A percentile compares a stretch with the other conserved stretches of the same genome.
Evolutionary conservation across 2,797 vertebrate species (phyloP).

Genomic region (Halcyon smyrnensis): DNA sequence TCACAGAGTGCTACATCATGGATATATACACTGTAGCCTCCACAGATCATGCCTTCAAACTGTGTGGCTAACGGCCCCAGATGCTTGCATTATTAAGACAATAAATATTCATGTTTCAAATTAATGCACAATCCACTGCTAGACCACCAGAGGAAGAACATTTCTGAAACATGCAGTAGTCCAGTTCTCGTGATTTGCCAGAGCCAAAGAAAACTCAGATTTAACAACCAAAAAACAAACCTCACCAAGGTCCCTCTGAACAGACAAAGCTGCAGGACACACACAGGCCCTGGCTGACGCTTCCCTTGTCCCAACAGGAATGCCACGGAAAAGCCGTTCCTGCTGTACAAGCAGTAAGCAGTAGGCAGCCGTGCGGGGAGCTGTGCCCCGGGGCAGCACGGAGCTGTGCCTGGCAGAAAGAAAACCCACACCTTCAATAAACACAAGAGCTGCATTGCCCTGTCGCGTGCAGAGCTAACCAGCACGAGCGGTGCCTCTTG

Average conservation of each 20-base stretch:
- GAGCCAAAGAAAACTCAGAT: constrained; percentile 50
- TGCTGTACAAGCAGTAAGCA: fast-evolving
- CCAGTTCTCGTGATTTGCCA: background rate
- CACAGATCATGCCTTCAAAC: constrained; percentile 63
- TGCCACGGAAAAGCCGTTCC: background rate
- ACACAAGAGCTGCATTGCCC: background rate
- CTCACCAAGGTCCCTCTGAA: background rate
- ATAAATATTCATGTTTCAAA: constrained; percentile 47
- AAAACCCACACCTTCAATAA: background rate
- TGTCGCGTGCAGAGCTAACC: background rate
- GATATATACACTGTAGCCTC: constrained; percentile 10
- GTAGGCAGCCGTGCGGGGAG: background rate
- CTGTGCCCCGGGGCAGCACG: fast-evolving
- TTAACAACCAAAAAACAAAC: constrained; percentile 32
- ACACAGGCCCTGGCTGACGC: background rate
- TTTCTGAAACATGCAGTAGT: constrained; percentile 5
- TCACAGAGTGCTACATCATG: background rate
- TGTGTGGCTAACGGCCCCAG: constrained; percentile 30
- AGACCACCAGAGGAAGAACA: constrained; percentile 32
- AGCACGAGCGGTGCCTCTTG: fast-evolving
- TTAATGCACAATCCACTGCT: background rate
- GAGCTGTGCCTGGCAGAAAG: background rate
- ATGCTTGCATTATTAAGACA: constrained; percentile 26
- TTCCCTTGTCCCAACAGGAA: background rate
- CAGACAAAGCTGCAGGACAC: background rate